Base-by-base conservation (phyloP, 2,888 invertebrate species). In the Aphodius sticticus region DNA sequence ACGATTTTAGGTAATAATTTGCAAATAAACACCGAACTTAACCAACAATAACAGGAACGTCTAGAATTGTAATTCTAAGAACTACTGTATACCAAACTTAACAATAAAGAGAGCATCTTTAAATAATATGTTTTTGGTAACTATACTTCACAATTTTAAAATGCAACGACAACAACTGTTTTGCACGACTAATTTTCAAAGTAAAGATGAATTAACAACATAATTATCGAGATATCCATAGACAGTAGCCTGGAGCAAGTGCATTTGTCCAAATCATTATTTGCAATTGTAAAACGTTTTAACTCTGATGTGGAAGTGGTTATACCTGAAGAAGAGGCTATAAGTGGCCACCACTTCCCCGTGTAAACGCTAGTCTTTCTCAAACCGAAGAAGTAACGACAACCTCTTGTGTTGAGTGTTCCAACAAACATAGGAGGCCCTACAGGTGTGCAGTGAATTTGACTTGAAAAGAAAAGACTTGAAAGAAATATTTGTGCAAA, bases 211-310 rank as follows among this genome's bases (percentile, higher is more conserved):
- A 53, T 53, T 53, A 53, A 53, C 53, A 12, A 26, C 26, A 53
- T 53, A 53, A 53, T 5, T 53, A 53, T 53, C 9, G 12, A 2
- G 7, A 12, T 53, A 53, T 53, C 53, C 2, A 53, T 53, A 53
- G 2, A 2, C 53, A 9, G 12, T 53, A 53, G 53, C 53, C 53
- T 53, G 53, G 7, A 12, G 53, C 53, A 53, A 53, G 12, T 53
- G 53, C 12, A 9, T 53, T 53, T 53, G 12, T 7, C 12, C 53
- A 7, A 53, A 53, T 9, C 12, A 7, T 9, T 53, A 12, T 53
- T 53, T 53, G 53, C 53, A 53, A 53, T 53, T 53, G 53, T 53
- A 53, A 53, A 53, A 53, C 53, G 53, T 53, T 53, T 53, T 53
- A 53, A 1, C 53, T 53, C 53, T 12, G 53, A 53, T 53, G 53